Percentiles rank a stretch among this genome's conserved stretches.
Evolutionary conservation across 2,113 vertebrate genomes (phyloP).

Genomic region (Geothlypis trichas): DNA sequence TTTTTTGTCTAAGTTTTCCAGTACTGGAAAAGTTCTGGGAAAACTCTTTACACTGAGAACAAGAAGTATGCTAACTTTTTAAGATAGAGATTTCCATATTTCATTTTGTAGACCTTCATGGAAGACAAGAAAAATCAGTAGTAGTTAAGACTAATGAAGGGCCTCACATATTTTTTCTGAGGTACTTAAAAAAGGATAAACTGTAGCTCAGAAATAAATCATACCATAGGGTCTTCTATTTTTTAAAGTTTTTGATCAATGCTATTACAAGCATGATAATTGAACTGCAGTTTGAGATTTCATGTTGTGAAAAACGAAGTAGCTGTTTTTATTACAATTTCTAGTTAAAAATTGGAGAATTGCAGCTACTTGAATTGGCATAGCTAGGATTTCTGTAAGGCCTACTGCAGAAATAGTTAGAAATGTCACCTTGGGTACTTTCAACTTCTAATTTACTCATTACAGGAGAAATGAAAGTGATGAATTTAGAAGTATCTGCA

Average conservation of each 20-base stretch:
- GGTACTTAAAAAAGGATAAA: not conserved
- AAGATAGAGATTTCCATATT: not conserved
- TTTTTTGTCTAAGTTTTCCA: not conserved
- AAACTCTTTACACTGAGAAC: not conserved
- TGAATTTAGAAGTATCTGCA: not conserved
- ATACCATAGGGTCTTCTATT: accelerated
- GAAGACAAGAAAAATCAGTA: not conserved
- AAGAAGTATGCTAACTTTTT: not conserved
- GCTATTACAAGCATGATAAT: not conserved
- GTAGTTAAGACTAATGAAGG: not conserved
- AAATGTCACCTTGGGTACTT: not conserved
- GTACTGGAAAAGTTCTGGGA: not conserved
- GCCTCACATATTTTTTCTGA: accelerated
- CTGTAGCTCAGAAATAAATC: not conserved
- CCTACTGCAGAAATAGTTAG: not conserved
- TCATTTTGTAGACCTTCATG: accelerated
- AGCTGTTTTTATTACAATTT: not conserved
- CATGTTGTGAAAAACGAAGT: not conserved
- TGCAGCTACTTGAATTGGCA: not conserved
- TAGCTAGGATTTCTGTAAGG: not conserved
- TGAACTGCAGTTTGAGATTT: not conserved
- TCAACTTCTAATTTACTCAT: not conserved
- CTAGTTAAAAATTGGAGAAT: not conserved
- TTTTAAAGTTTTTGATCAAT: not conserved
- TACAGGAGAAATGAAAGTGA: not conserved